Evolutionary conservation across 2,888 invertebrate genomes (phyloP), one percentile per base, ranked within the genome.

Genomic region (Ennomos erosarius): DNA sequence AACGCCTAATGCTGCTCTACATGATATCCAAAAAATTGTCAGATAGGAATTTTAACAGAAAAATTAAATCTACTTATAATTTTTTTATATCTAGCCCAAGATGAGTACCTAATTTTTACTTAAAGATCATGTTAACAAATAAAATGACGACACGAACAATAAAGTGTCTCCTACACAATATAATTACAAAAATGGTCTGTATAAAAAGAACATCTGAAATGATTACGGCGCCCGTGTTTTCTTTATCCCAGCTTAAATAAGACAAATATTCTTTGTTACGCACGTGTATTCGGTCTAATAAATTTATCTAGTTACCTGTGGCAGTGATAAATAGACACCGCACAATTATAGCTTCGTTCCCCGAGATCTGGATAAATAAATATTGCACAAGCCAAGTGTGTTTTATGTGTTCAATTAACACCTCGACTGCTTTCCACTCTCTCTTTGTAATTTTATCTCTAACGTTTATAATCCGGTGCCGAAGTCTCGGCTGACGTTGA

Each of bases 271-370:
- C 52, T 73, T 73, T 63, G 73, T 68, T 72, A 68, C 69, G 66
- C 70, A 73, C 69, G 71, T 69, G 64, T 74, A 68, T 70, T 69
- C 69, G 60, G 68, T 70, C 69, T 76, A 77, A 78, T 82, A 80
- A 76, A 70, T 60, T 81, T 80, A 83, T 75, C 78, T 75, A 75
- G 77, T 81, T 83, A 79, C 73, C 70, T 74, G 65, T 74, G 79
- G 77, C 82, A 77, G 76, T 75, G 76, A 82, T 75, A 81, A 81
- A 82, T 78, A 74, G 71, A 72, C 68, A 69, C 65, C 68, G 73
- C 68, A 73, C 75, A 77, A 82, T 81, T 76, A 78, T 64, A 71
- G 68, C 67, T 38, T 62, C 64, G 63, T 62, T 62, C 59, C 54
- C 59, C 68, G 65, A 70, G 69, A 71, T 72, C 67, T 62, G 58